Percentiles rank a stretch among this genome's conserved stretches.
Conservation (phyloP, 2,888 invertebrate genomes). For the Harmothoe impar region DNA sequence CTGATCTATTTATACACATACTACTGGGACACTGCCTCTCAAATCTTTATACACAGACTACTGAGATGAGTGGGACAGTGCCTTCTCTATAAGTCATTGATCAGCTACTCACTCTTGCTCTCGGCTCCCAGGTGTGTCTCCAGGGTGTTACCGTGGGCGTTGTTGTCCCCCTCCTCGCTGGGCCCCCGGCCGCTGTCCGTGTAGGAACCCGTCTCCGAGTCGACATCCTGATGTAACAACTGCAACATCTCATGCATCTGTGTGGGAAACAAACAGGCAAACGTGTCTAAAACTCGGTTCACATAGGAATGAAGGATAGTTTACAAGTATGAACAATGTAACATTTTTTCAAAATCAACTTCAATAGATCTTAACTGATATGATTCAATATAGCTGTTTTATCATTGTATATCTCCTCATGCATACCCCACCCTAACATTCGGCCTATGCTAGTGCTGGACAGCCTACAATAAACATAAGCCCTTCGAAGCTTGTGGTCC, state of each 20-base stretch:
- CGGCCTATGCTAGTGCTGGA: too few relatives aligned
- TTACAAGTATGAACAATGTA: not conserved
- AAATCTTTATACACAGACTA: too few relatives aligned
- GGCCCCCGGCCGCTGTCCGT: conserved; percentile 65
- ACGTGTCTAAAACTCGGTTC: not conserved
- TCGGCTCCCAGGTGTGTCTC: conserved; percentile 55
- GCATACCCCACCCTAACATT: too few relatives aligned
- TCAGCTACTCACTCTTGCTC: conserved; percentile 55
- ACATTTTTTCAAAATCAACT: not conserved
- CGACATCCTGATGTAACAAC: conserved; percentile 63
- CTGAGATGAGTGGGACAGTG: too few relatives aligned
- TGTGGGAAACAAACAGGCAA: conserved; percentile 20
- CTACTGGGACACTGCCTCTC: too few relatives aligned
- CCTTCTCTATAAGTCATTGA: not conserved
- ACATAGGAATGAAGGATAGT: too few relatives aligned
- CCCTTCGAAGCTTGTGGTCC: too few relatives aligned
- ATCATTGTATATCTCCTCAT: too few relatives aligned
- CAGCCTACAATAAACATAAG: too few relatives aligned
- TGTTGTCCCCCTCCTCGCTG: conserved; percentile 65
- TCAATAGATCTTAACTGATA: not conserved
- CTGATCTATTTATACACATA: too few relatives aligned
- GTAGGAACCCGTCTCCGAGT: conserved; percentile 65
- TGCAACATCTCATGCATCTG: conserved; percentile 66
- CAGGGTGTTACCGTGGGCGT: conserved; percentile 54
- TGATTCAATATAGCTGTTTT: not conserved